Conservation (phyloP, 2,113 vertebrate genomes). For the Rhombomys opimus region DNA sequence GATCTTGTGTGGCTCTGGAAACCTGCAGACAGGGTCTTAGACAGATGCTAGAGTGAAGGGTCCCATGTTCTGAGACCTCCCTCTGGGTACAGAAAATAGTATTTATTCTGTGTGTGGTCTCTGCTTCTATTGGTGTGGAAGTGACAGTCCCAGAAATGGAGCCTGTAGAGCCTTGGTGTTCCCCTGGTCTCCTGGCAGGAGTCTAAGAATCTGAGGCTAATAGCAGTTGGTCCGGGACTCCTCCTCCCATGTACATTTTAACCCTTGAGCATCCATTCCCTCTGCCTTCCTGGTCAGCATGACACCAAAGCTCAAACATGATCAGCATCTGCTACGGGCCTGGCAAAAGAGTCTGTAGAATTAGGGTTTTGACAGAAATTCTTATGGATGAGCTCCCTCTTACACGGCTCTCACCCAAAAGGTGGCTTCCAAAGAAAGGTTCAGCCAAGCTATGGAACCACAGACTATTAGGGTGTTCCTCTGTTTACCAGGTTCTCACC, state of each 20-base stretch:
- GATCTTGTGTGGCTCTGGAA: not conserved
- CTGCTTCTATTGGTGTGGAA: not conserved
- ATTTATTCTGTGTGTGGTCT: not conserved
- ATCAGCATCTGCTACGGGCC: not conserved
- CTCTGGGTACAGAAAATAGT: not conserved
- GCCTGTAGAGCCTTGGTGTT: not conserved
- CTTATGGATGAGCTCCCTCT: not conserved
- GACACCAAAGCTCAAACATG: not conserved
- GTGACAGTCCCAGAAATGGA: not conserved
- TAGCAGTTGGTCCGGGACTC: too few relatives aligned
- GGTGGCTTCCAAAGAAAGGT: too few relatives aligned
- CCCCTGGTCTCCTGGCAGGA: not conserved
- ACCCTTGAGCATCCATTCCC: not conserved
- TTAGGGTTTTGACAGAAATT: fast-evolving
- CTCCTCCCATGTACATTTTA: not conserved
- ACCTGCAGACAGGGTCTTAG: too few relatives aligned
- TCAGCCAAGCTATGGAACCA: not conserved
- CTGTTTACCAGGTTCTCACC: not conserved
- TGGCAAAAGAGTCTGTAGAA: not conserved
- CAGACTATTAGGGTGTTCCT: fast-evolving
- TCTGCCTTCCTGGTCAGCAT: not conserved
- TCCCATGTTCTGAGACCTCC: not conserved
- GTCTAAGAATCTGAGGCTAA: not conserved
- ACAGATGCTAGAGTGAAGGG: not conserved
- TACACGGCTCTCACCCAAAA: not conserved